Evolutionary conservation across 2,113 vertebrate genomes (phyloP).

Genomic region (Gymnobelideus leadbeateri): DNA sequence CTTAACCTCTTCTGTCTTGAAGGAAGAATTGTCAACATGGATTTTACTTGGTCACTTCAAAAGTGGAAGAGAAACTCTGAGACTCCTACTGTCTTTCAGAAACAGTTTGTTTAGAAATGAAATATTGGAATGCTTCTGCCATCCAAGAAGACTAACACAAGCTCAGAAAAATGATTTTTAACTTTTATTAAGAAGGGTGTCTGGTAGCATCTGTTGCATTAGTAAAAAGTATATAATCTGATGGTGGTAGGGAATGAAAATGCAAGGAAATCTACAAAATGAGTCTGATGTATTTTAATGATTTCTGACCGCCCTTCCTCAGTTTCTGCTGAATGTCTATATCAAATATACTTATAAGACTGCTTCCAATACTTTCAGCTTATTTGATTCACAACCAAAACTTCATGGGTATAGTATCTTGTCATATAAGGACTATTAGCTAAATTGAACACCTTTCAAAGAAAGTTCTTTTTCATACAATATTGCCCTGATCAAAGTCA

Average conservation of each 20-base stretch:
- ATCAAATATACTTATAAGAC: not conserved
- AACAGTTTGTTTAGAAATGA: not conserved
- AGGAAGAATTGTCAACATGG: conserved; percentile 6
- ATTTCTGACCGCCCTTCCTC: not conserved
- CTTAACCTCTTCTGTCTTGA: not conserved
- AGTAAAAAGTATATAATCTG: not conserved
- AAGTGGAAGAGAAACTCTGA: not conserved
- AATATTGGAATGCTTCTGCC: not conserved
- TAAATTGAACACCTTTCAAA: conserved; percentile 2
- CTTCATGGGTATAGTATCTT: conserved; percentile 16
- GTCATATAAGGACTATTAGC: conserved; percentile 6
- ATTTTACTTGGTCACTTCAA: not conserved
- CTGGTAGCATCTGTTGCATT: not conserved
- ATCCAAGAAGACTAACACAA: not conserved
- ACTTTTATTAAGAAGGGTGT: accelerated
- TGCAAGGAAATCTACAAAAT: not conserved
- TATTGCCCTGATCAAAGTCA: not conserved
- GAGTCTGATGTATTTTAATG: not conserved
- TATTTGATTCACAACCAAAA: conserved; percentile 28
- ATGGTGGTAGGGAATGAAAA: not conserved
- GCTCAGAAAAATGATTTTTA: not conserved
- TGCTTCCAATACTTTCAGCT: conserved; percentile 20
- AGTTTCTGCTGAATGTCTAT: conserved; percentile 12
- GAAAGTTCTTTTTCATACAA: not conserved
- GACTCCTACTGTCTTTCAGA: accelerated